Conservation (phyloP, 1,140 invertebrate species). For the Aphaenogaster ashmeadi region DNA sequence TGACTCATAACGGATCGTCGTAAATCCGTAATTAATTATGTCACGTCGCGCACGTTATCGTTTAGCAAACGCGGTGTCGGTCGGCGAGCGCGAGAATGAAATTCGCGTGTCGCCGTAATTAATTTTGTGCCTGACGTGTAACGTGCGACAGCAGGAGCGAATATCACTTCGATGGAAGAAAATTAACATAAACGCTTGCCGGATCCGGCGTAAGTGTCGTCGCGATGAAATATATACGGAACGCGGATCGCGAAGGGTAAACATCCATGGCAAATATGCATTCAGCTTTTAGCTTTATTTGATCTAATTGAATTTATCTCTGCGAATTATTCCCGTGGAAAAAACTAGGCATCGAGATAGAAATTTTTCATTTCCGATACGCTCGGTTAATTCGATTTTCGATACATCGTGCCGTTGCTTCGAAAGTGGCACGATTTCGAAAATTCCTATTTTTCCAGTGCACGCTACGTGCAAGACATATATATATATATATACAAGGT, state of each 20-base stretch:
- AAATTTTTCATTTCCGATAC: constrained; percentile 52
- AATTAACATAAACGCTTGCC: constrained; percentile 52
- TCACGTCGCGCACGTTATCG: constrained; percentile 52
- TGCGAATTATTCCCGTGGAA: constrained; percentile 34
- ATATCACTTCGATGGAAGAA: constrained; percentile 61
- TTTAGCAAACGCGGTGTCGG: constrained; percentile 57
- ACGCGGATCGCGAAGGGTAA: constrained; percentile 6
- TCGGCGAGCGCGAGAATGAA: constrained; percentile 49
- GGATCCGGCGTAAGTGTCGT: constrained; percentile 23
- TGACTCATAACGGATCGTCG: constrained; percentile 60
- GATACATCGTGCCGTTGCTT: neutral
- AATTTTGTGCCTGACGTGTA: constrained; percentile 53
- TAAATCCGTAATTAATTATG: constrained; percentile 65
- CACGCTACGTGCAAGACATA: too few relatives aligned
- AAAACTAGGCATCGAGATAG: constrained; percentile 24
- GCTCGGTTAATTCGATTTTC: constrained; percentile 25
- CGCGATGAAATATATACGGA: neutral
- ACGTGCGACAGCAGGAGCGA: constrained; percentile 33
- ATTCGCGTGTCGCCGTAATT: constrained; percentile 54
- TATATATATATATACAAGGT: too few relatives aligned
- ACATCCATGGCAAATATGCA: constrained; percentile 19
- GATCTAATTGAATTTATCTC: constrained; percentile 34
- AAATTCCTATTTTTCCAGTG: neutral
- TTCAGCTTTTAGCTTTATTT: constrained; percentile 44
- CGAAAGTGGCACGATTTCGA: neutral